A percentile compares a stretch with the other conserved stretches of the same genome.
phyloP scores from a whole-genome alignment of 2,797 vertebrate species.

The Eulemur coronatus region DNA sequence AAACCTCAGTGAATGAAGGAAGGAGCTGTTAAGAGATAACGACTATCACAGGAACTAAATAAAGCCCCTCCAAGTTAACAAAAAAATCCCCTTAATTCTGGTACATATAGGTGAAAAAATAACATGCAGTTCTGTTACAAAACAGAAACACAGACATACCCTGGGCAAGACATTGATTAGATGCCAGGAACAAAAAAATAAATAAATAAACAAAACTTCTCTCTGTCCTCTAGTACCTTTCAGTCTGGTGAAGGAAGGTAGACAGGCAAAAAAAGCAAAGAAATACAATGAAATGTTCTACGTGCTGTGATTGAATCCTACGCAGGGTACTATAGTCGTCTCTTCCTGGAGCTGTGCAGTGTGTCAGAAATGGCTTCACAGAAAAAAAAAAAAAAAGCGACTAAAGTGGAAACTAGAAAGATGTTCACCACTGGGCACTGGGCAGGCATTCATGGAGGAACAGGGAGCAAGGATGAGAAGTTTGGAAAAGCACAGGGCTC shows the following conservation, averaged over 20 bases:
- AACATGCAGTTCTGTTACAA: neutral
- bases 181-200: neutral
- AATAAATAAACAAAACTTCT: neutral
- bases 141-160: neutral
- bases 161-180: neutral
- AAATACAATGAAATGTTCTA: neutral
- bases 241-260: neutral
- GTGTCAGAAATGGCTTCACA: neutral
- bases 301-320: accelerated
- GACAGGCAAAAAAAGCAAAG: neutral
- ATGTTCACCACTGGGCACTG: too few species aligned
- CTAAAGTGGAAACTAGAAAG: neutral
- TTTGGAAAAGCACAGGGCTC: neutral
- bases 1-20: neutral
- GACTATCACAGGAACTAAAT: neutral
- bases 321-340: neutral
- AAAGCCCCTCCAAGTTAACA: neutral
- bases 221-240: neutral
- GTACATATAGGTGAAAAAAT: neutral
- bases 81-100: neutral
- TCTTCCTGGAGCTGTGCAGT: neutral
- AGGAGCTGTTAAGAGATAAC: neutral
- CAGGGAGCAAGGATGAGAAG: neutral
- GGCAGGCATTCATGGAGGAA: too few species aligned
- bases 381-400: neutral